A percentile compares a stretch with the other conserved stretches of the same genome.
Conservation (phyloP, 1,140 invertebrate species). For the Neuroterus valhalla region DNA sequence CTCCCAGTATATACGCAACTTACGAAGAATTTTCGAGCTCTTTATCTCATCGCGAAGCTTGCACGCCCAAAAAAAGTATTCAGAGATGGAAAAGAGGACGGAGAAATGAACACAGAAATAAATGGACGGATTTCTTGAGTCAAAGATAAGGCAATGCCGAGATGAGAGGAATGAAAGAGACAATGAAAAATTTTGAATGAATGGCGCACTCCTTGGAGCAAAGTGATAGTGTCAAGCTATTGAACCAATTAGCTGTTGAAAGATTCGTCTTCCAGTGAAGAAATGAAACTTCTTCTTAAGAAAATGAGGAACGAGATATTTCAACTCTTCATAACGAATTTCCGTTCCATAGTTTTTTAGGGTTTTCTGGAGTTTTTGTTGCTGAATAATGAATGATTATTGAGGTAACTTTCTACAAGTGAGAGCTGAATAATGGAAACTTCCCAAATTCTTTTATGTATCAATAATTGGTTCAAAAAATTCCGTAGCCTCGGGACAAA, state of each 20-base stretch:
- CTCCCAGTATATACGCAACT: too few species aligned
- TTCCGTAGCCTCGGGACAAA: too few species aligned
- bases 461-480: too few species aligned
- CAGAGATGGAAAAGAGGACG: conserved; percentile 10
- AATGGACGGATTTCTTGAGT: conserved; percentile 22
- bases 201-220: neutral
- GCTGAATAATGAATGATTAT: too few species aligned
- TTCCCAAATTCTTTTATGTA: too few species aligned
- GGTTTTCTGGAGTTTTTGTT: too few species aligned
- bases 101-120: conserved; percentile 22
- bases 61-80: conserved; percentile 18
- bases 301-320: neutral
- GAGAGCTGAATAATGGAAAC: too few species aligned
- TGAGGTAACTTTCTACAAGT: too few species aligned
- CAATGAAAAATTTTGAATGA: neutral
- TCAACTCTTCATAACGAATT: neutral
- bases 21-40: conserved; percentile 14
- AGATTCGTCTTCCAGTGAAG: neutral
- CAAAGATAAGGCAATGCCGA: conserved; percentile 6
- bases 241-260: neutral
- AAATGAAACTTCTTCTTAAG: neutral
- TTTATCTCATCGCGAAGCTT: conserved; percentile 17
- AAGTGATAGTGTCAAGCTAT: conserved; percentile 12
- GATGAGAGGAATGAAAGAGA: neutral
- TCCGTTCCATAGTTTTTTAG: neutral